These are phyloP conservation scores for Myotis daubentonii DNA, from an alignment of 2,797 vertebrate species.

Conservation along the genomic window DNA sequence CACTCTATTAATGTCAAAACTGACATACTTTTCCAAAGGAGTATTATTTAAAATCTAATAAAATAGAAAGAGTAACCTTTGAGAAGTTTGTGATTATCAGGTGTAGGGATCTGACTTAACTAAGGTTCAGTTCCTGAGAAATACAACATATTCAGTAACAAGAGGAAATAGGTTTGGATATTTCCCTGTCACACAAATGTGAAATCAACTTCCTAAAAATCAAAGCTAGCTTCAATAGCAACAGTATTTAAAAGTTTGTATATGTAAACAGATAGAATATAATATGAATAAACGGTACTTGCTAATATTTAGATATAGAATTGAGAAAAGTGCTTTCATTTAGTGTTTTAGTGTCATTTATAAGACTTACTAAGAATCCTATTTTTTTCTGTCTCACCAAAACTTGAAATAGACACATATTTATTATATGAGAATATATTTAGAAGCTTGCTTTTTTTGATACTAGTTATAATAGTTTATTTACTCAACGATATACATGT, in stretches of 20 bases:
- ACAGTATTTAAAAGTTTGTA: conserved; percentile 12
- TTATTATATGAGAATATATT: conserved; percentile 38
- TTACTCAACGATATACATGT: conserved; percentile 72
- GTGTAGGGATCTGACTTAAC: not conserved
- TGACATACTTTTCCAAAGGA: not conserved
- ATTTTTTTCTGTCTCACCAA: conserved; percentile 13
- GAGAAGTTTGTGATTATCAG: conserved; percentile 10
- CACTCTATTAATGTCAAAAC: conserved; percentile 18
- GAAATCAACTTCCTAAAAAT: not conserved
- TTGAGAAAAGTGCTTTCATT: conserved; percentile 35
- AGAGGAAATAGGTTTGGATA: not conserved
- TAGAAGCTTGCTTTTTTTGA: conserved; percentile 27
- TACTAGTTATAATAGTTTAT: conserved; percentile 59
- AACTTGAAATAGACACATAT: conserved; percentile 34
- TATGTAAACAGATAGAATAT: conserved; percentile 18
- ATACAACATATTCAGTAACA: not conserved
- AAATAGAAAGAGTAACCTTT: conserved; percentile 15
- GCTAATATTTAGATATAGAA: conserved; percentile 28
- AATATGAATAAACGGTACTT: conserved; percentile 7
- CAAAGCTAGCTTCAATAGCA: not conserved
- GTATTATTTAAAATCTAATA: not conserved
- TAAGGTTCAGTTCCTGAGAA: conserved; percentile 27
- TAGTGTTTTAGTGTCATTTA: conserved; percentile 12
- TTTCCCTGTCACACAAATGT: not conserved
- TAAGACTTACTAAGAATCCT: conserved; percentile 24